Evolutionary conservation across 2,113 vertebrate species (phyloP).

Genomic region (Phyllostomus discolor): DNA sequence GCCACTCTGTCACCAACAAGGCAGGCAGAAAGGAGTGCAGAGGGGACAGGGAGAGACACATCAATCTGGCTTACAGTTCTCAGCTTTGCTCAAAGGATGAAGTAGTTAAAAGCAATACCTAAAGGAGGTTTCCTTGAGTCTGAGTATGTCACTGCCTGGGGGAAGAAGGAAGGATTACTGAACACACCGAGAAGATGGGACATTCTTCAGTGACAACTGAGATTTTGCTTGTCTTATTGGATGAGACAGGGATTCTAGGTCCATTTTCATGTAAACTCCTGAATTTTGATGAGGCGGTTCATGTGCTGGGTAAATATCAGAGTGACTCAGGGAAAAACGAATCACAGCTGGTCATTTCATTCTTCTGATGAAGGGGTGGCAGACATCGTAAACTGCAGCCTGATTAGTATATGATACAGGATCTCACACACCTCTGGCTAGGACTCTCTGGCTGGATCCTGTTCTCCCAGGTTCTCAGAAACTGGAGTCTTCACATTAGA

Average conservation of each 20-base stretch:
- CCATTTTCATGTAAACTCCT: background rate
- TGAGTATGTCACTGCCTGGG: background rate
- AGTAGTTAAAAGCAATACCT: background rate
- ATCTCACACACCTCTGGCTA: background rate
- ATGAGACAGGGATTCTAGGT: background rate
- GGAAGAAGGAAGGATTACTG: background rate
- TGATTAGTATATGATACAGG: background rate
- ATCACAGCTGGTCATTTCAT: background rate
- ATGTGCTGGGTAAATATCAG: background rate
- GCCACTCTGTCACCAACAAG: background rate
- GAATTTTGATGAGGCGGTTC: constrained; percentile 6
- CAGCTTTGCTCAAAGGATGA: background rate
- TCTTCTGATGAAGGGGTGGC: background rate
- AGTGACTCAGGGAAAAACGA: constrained; percentile 42
- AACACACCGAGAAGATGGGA: background rate
- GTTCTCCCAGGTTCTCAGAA: background rate
- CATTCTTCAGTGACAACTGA: background rate
- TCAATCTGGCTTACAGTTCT: background rate
- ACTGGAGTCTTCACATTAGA: background rate
- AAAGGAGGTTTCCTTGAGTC: background rate
- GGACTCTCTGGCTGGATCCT: background rate
- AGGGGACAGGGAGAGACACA: background rate
- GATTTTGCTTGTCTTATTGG: background rate
- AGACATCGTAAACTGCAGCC: background rate
- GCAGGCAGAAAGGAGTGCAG: background rate